phyloP scores from a whole-genome alignment of 2,888 invertebrate species.

The Julus scanicus region DNA sequence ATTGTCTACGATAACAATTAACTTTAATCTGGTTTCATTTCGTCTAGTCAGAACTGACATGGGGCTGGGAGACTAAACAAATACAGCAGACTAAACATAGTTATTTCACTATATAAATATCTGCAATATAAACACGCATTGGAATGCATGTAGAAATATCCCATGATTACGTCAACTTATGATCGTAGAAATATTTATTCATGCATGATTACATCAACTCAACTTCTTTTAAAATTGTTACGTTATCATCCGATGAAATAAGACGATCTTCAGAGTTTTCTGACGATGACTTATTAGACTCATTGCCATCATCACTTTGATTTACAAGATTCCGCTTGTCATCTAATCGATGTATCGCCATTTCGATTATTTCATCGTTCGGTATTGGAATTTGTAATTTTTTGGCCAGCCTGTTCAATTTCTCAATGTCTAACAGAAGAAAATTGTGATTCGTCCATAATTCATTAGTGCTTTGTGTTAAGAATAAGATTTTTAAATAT shows the following conservation, averaged over 20 bases:
- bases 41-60: too few relatives aligned
- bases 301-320: not conserved
- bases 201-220: not conserved
- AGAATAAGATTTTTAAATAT: not conserved
- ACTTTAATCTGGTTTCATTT: too few relatives aligned
- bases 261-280: slow-evolving; percentile 1
- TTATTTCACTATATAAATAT: too few relatives aligned
- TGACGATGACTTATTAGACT: not conserved
- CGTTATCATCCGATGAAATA: not conserved
- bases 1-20: too few relatives aligned
- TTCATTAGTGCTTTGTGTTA: not conserved
- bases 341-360: not conserved
- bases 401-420: not conserved
- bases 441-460: not conserved
- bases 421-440: not conserved
- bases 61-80: too few relatives aligned
- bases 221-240: not conserved
- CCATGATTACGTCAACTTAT: too few relatives aligned
- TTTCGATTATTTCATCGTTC: not conserved
- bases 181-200: not conserved
- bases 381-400: not conserved
- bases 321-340: not conserved
- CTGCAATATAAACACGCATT: too few relatives aligned
- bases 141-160: too few relatives aligned
- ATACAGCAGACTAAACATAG: too few relatives aligned